A percentile compares a stretch with the other conserved stretches of the same genome.
These are phyloP conservation scores for Thalassaphorura encarpata DNA, from an alignment of 1,140 invertebrate genomes.

Conservation along the genomic window DNA sequence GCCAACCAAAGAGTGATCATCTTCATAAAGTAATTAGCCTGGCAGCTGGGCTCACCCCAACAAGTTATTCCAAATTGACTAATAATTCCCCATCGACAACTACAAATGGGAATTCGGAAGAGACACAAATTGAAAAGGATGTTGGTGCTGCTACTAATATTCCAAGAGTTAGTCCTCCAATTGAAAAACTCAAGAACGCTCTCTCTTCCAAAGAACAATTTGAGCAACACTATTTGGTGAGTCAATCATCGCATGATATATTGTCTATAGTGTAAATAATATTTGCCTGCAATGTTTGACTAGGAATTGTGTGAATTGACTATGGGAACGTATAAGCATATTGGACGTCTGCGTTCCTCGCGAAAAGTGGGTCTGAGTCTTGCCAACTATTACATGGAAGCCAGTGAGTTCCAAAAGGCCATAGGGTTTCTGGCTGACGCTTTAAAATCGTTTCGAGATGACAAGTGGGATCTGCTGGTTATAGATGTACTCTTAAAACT, in stretches of 20 bases:
- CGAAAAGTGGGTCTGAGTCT: slow-evolving; percentile 77
- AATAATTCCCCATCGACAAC: neutral
- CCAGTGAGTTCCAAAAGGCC: slow-evolving; percentile 76
- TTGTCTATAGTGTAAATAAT: neutral
- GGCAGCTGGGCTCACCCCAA: slow-evolving; percentile 65
- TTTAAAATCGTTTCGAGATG: slow-evolving; percentile 70
- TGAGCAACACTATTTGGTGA: slow-evolving; percentile 74
- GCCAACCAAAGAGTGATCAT: slow-evolving; percentile 66
- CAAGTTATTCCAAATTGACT: no score
- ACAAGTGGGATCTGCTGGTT: slow-evolving; percentile 72
- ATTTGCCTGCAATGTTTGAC: neutral
- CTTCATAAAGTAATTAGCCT: slow-evolving; percentile 79
- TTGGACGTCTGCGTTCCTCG: slow-evolving; percentile 71
- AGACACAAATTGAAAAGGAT: neutral
- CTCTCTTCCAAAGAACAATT: slow-evolving; percentile 81
- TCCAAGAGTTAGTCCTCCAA: slow-evolving; percentile 45
- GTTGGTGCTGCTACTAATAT: slow-evolving; percentile 9
- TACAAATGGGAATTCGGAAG: slow-evolving; percentile 8
- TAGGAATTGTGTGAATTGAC: slow-evolving; percentile 80
- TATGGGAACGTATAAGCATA: slow-evolving; percentile 94
- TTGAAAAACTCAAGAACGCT: slow-evolving; percentile 79
- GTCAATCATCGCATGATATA: slow-evolving; percentile 7
- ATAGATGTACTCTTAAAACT: slow-evolving; percentile 71
- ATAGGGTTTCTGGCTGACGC: slow-evolving; percentile 78
- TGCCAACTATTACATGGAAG: slow-evolving; percentile 76